Percentiles rank a stretch among this genome's conserved stretches.
Evolutionary conservation across 1,140 invertebrate species (phyloP).

Genomic region (Heliothis virescens): DNA sequence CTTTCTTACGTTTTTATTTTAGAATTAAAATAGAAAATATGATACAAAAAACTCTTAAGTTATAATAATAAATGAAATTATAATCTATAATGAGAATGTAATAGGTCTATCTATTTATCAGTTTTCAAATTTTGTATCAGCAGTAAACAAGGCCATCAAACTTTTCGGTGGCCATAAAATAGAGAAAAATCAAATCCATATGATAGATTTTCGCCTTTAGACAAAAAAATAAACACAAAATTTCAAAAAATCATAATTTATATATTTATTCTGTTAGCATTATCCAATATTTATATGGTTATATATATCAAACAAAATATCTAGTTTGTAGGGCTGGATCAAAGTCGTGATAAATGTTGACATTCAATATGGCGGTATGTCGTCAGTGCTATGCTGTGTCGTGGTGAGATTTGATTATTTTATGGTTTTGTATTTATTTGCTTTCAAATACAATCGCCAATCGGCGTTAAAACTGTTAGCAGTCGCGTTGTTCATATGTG

Average conservation of each 20-base stretch:
- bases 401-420: constrained; percentile 89
- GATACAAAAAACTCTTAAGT: not conserved
- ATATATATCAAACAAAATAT: constrained; percentile 60
- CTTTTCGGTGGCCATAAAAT: constrained; percentile 61
- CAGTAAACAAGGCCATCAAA: constrained; percentile 41
- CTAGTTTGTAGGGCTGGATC: constrained; percentile 71
- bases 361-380: constrained; percentile 96
- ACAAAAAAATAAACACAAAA: constrained; percentile 78
- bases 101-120: not conserved
- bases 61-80: too few species aligned
- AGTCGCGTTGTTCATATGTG: constrained; percentile 52
- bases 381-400: constrained; percentile 97
- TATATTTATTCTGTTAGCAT: constrained; percentile 43
- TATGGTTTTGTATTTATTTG: constrained; percentile 69
- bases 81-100: not conserved
- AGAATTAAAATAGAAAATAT: too few species aligned
- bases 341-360: constrained; percentile 82
- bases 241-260: constrained; percentile 61
- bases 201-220: constrained; percentile 75
- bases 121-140: constrained; percentile 3
- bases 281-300: constrained; percentile 54
- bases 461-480: constrained; percentile 52
- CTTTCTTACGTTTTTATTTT: too few species aligned
- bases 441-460: constrained; percentile 60
- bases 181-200: constrained; percentile 76